Conservation (phyloP, 2,888 invertebrate species). For the Anorthoa munda region DNA sequence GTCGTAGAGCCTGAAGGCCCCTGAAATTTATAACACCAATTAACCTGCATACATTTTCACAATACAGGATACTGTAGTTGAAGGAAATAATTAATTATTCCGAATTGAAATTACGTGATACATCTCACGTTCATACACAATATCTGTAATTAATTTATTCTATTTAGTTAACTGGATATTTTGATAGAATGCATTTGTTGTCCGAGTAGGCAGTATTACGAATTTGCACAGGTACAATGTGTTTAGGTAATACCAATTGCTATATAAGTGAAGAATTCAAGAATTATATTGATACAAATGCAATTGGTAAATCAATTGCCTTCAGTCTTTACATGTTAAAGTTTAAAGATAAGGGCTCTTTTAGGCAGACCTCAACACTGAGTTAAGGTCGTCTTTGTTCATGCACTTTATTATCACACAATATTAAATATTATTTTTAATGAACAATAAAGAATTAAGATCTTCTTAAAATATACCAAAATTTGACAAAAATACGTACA, state of each 20-base stretch:
- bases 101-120: constrained; percentile 19
- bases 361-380: no score
- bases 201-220: not conserved
- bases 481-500: constrained; percentile 93
- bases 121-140: not conserved
- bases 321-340: no score
- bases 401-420: no score
- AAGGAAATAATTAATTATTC: constrained; percentile 25
- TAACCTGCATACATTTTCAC: constrained; percentile 49
- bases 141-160: not conserved
- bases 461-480: not conserved
- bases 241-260: not conserved
- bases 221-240: not conserved
- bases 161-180: not conserved
- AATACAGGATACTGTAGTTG: not conserved
- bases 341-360: no score
- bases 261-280: not conserved
- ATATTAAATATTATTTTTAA: no score
- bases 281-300: no score
- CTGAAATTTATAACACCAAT: constrained; percentile 88
- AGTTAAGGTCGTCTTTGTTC: no score
- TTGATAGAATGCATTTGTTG: not conserved
- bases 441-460: no score
- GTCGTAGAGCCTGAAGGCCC: constrained; percentile 99
- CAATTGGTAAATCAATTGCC: no score